A percentile compares a stretch with the other conserved stretches of the same genome.
Evolutionary conservation across 1,140 invertebrate genomes (phyloP).

Genomic region (Penaeus chinensis): DNA sequence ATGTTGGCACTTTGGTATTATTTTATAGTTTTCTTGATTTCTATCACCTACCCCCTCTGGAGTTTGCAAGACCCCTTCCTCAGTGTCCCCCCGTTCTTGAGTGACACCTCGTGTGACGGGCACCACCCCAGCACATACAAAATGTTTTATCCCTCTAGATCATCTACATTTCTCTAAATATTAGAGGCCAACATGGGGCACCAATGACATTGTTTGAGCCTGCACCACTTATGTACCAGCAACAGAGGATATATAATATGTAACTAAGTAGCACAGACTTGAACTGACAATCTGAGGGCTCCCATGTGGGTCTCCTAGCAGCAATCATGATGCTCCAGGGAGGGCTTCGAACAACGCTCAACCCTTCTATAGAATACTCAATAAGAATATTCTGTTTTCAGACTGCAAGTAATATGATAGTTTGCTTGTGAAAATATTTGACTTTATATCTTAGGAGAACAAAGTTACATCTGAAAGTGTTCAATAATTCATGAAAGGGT

Average conservation of each 20-base stretch:
- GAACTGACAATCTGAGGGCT: not conserved
- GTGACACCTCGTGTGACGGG: too few species aligned
- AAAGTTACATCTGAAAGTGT: slow-evolving; percentile 58
- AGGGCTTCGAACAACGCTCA: slow-evolving; percentile 51
- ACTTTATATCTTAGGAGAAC: slow-evolving; percentile 58
- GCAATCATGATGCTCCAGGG: slow-evolving; percentile 45
- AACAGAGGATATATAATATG: slow-evolving; percentile 32
- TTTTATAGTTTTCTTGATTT: too few species aligned
- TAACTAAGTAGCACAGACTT: slow-evolving; percentile 17
- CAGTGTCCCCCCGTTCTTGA: too few species aligned
- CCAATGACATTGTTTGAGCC: slow-evolving; percentile 21
- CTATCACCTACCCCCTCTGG: too few species aligned
- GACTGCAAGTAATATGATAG: slow-evolving; percentile 50
- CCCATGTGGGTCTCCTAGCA: slow-evolving; percentile 28
- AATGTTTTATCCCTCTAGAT: slow-evolving; percentile 5
- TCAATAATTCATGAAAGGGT: slow-evolving; percentile 58
- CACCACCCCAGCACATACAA: not conserved
- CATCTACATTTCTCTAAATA: slow-evolving; percentile 12
- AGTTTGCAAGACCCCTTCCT: too few species aligned
- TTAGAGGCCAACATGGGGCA: slow-evolving; percentile 27
- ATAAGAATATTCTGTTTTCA: slow-evolving; percentile 51
- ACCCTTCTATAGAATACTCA: slow-evolving; percentile 55
- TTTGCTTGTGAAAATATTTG: slow-evolving; percentile 57
- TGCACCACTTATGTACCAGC: slow-evolving; percentile 8
- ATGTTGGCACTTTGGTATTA: too few species aligned